These are phyloP conservation scores for Baryphthengus martii DNA, from an alignment of 2,113 vertebrate genomes.

Conservation along the genomic window DNA sequence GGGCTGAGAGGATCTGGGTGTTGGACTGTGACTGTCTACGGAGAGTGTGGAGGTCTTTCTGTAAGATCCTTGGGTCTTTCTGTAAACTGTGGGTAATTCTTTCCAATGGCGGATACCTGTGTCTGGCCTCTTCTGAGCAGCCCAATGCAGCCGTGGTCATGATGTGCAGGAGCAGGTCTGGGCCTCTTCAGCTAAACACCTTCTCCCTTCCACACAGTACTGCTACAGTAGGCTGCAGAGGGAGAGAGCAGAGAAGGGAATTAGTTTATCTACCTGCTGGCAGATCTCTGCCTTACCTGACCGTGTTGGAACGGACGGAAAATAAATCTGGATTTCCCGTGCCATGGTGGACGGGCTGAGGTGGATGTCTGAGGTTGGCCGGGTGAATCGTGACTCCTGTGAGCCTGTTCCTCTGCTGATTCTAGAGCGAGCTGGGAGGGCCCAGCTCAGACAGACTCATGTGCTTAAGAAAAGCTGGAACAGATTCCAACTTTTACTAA, in stretches of 20 bases:
- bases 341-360: not conserved
- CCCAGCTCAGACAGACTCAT: not conserved
- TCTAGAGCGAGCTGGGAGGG: not conserved
- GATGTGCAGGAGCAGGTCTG: not conserved
- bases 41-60: not conserved
- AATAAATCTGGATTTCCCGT: not conserved
- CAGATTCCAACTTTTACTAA: not conserved
- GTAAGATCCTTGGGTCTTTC: not conserved
- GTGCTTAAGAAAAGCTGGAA: not conserved
- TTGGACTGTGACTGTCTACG: not conserved
- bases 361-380: not conserved
- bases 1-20: not conserved
- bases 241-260: slow-evolving; percentile 1
- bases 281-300: not conserved
- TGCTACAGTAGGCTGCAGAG: not conserved
- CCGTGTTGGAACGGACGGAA: not conserved
- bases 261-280: not conserved
- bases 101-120: not conserved
- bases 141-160: not conserved
- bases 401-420: not conserved
- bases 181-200: not conserved
- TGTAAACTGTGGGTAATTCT: not conserved
- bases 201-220: not conserved
- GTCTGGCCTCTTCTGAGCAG: not conserved
- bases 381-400: not conserved